A percentile compares a stretch with the other conserved stretches of the same genome.
phyloP scores from a whole-genome alignment of 2,797 vertebrate genomes.

The Chrosomus eos region DNA sequence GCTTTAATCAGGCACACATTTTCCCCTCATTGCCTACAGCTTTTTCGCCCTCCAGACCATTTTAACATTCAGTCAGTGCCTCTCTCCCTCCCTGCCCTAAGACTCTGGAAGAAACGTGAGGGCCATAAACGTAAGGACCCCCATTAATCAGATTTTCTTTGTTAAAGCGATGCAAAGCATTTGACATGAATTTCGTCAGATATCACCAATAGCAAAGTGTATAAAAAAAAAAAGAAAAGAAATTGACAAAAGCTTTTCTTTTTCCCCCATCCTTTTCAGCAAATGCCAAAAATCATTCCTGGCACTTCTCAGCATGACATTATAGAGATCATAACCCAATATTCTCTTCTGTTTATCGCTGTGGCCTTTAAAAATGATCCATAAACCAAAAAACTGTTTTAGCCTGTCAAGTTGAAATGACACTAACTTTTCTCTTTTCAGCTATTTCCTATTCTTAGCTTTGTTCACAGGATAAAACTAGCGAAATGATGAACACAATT shows the following conservation, averaged over 20 bases:
- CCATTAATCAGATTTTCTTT: constrained; percentile 11
- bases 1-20: constrained; percentile 3
- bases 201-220: neutral
- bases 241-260: neutral
- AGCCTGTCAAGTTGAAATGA: constrained; percentile 1
- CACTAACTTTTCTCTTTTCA: constrained; percentile 20
- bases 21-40: neutral
- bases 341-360: neutral
- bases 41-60: neutral
- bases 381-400: neutral
- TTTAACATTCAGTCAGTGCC: constrained; percentile 15
- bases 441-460: neutral
- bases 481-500: constrained; percentile 25
- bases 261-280: neutral
- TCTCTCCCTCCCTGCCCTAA: neutral
- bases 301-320: constrained; percentile 13
- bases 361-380: constrained; percentile 19
- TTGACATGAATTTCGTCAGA: neutral
- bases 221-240: neutral
- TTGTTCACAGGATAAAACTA: constrained; percentile 3
- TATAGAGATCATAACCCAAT: constrained; percentile 31
- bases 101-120: constrained; percentile 19
- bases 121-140: neutral
- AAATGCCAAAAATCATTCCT: constrained; percentile 6
- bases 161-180: constrained; percentile 10